Evolutionary conservation across 2,797 vertebrate species (phyloP).

Genomic region (Acestrorhynchus altus): DNA sequence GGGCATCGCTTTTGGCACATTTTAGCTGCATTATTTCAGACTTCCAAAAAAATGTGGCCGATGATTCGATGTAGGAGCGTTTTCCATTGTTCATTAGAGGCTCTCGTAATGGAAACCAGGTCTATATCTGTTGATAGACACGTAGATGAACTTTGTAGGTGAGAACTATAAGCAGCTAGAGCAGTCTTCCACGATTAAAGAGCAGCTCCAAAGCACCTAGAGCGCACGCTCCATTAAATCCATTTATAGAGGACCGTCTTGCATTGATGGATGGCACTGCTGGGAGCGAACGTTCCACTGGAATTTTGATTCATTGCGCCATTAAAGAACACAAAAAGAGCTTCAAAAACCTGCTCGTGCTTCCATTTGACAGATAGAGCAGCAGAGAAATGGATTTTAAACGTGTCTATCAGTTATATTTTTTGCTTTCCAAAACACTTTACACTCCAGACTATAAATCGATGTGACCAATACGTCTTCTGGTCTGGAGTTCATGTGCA

Average conservation of each 20-base stretch:
- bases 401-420: slow-evolving; percentile 5
- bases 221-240: slow-evolving; percentile 8
- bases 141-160: background rate
- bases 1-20: too few species aligned
- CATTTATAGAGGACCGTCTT: slow-evolving; percentile 20
- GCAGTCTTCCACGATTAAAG: slow-evolving; percentile 2
- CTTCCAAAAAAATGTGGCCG: too few species aligned
- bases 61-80: too few species aligned
- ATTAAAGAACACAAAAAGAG: slow-evolving; percentile 43
- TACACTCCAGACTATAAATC: background rate
- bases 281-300: slow-evolving; percentile 25
- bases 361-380: slow-evolving; percentile 3
- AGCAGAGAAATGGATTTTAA: slow-evolving; percentile 11
- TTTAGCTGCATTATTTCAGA: too few species aligned
- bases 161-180: slow-evolving; percentile 2
- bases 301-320: slow-evolving; percentile 53
- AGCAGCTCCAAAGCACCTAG: slow-evolving; percentile 4
- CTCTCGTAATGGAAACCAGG: background rate
- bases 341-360: background rate
- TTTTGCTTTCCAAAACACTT: slow-evolving; percentile 8
- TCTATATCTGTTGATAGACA: background rate
- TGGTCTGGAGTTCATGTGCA: background rate
- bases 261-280: slow-evolving; percentile 49
- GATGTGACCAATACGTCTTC: background rate
- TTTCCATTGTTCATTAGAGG: too few species aligned